Conservation (phyloP, 2,888 invertebrate species). For the Linyphia triangularis region DNA sequence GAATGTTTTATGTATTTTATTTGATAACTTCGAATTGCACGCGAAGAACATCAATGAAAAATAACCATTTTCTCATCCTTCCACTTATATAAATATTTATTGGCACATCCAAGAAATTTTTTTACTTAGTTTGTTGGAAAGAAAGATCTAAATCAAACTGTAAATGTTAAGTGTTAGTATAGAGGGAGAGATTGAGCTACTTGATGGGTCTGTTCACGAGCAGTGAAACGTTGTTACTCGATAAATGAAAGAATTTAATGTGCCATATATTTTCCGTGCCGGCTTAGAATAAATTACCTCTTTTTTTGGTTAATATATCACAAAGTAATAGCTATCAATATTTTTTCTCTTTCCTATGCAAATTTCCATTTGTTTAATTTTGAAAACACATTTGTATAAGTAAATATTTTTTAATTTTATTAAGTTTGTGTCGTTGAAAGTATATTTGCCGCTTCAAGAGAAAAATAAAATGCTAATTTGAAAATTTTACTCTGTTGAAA, state of each 20-base stretch:
- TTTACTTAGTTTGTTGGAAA: constrained; percentile 10
- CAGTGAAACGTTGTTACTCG: constrained; percentile 3
- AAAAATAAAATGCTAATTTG: no score
- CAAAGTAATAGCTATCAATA: no score
- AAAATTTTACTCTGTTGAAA: no score
- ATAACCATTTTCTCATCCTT: neutral
- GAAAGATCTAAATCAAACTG: constrained; percentile 32
- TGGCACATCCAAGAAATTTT: constrained; percentile 19
- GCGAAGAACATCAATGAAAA: neutral
- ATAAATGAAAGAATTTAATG: constrained; percentile 30
- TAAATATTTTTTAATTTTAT: no score
- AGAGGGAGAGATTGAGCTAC: neutral
- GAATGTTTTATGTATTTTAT: constrained; percentile 47
- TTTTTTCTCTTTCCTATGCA: no score
- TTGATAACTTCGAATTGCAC: constrained; percentile 29
- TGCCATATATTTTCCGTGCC: constrained; percentile 8
- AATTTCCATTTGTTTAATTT: no score
- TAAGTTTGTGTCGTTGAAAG: no score
- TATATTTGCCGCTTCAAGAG: no score
- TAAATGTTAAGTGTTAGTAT: no score
- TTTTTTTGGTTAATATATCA: neutral
- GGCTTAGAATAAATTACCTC: neutral
- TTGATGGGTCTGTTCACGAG: neutral
- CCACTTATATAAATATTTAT: constrained; percentile 14
- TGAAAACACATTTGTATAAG: no score